Evolutionary conservation across 35 echinoderm and acorn worm genomes (phyloP).

Genomic region (Anneissia japonica): DNA sequence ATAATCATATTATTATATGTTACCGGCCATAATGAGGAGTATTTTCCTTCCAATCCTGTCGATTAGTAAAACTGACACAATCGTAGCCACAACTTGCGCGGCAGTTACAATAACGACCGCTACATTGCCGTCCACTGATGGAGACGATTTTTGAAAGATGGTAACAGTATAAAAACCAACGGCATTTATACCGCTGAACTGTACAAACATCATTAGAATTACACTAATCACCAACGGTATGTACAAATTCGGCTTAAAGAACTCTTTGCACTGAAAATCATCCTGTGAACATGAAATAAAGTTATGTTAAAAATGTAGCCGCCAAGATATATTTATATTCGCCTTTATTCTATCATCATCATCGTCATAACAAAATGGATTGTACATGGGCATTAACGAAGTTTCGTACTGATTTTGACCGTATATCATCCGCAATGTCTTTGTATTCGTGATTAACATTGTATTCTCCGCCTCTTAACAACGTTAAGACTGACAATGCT

Average conservation of each 20-base stretch:
- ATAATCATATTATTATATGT: not conserved
- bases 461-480: constrained; percentile 18
- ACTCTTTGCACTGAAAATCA: constrained; percentile 55
- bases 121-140: constrained; percentile 31
- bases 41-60: constrained; percentile 61
- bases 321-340: too few relatives aligned
- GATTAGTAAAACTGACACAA: constrained; percentile 59
- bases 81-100: constrained; percentile 65
- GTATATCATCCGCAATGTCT: constrained; percentile 67
- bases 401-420: too few relatives aligned
- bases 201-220: constrained; percentile 81
- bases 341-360: too few relatives aligned
- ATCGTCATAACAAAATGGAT: too few relatives aligned
- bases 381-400: too few relatives aligned
- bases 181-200: constrained; percentile 94
- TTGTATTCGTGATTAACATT: constrained; percentile 67
- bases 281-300: constrained; percentile 48
- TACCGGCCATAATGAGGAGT: constrained; percentile 67
- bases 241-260: constrained; percentile 41
- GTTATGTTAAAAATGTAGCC: too few relatives aligned
- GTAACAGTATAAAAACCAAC: constrained; percentile 84
- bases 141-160: constrained; percentile 53
- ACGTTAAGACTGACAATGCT: constrained; percentile 33
- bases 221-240: constrained; percentile 64
- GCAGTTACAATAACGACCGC: constrained; percentile 70